Conservation (phyloP, 2,113 vertebrate species). For the Ellobius talpinus region DNA sequence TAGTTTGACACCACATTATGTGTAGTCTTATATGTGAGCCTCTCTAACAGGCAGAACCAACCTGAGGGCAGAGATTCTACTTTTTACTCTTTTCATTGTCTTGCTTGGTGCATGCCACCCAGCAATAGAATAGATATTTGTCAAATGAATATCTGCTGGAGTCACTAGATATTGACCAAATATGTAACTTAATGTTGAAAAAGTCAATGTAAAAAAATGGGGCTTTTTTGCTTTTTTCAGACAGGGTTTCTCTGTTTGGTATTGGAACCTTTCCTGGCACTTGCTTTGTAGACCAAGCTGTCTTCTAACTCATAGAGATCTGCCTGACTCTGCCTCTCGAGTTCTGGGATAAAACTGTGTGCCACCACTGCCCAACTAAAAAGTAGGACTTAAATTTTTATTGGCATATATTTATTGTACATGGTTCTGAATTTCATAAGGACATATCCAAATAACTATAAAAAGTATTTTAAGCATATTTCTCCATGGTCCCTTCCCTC, state of each 20-base stretch:
- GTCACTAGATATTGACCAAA: not conserved
- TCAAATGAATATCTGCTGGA: not conserved
- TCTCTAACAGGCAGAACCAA: not conserved
- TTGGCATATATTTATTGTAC: not conserved
- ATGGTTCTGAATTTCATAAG: not conserved
- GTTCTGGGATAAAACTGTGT: no score
- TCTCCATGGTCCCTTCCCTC: not conserved
- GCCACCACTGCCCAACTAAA: no score
- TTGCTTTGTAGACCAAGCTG: no score
- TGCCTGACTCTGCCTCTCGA: no score
- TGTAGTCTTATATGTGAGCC: not conserved
- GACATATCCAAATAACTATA: not conserved
- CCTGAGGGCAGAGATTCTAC: not conserved
- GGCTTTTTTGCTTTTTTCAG: no score
- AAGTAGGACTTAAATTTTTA: not conserved
- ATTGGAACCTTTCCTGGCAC: no score
- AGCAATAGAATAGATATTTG: not conserved
- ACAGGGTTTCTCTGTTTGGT: no score
- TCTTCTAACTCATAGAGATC: no score
- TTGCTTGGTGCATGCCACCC: not conserved
- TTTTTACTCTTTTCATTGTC: not conserved
- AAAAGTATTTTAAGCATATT: not conserved
- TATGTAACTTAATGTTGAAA: not conserved
- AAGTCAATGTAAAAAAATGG: not conserved
- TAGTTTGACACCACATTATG: not conserved